phyloP scores from a whole-genome alignment of 1,140 invertebrate species.

The Nasonia vitripennis region DNA sequence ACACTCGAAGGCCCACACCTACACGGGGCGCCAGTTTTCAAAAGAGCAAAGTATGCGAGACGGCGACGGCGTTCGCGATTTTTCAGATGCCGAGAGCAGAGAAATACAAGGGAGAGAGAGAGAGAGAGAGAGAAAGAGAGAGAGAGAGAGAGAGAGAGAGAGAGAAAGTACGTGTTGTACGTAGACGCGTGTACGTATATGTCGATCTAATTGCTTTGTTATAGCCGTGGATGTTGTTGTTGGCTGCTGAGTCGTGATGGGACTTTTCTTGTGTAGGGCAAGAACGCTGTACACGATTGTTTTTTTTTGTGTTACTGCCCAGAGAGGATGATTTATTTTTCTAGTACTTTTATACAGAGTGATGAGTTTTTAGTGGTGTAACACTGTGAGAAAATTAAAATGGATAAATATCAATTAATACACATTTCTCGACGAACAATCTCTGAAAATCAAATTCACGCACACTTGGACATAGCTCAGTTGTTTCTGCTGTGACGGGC shows the following conservation, averaged over 20 bases:
- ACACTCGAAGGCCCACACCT: conserved; percentile 18
- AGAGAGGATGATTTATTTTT: neutral
- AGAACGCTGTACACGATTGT: neutral
- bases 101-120: neutral
- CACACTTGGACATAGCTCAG: neutral
- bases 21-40: conserved; percentile 66
- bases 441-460: too few species aligned
- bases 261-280: neutral
- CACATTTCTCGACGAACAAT: too few species aligned
- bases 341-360: neutral
- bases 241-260: neutral
- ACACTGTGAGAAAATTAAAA: too few species aligned
- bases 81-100: conserved; percentile 33
- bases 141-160: neutral
- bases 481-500: neutral
- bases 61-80: conserved; percentile 34
- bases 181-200: conserved; percentile 13
- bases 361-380: neutral
- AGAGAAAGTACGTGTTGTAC: neutral
- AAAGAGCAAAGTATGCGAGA: conserved; percentile 50
- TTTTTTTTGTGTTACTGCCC: neutral
- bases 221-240: conserved; percentile 1
- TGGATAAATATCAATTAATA: too few species aligned
- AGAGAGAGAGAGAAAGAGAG: neutral
- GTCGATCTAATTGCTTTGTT: conserved; percentile 51